Evolutionary conservation across 2,888 invertebrate species (phyloP), one percentile per base, ranked within the genome.

Genomic region (Oegoconia quadripuncta): DNA sequence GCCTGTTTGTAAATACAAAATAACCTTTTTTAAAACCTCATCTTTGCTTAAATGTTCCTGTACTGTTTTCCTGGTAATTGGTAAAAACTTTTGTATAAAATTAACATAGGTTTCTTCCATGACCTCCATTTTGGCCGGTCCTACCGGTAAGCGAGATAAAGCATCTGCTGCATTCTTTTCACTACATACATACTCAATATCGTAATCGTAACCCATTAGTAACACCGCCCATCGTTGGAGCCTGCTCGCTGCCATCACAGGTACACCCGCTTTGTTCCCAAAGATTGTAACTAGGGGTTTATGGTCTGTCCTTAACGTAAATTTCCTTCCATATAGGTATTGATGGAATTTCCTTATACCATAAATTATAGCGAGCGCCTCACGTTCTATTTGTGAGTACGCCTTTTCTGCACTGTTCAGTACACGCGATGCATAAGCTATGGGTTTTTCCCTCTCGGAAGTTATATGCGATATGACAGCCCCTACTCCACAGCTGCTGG

Each of bases 271-370:
- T 26, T 52, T 48, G 15, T 31, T 12, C 0, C 48, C 50, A 35
- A 52, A 50, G 30, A 52, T 48, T 2, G 36, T 14, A 1, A 40
- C 37, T 7, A 49, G 25, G 4, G 44, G 49, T 23, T 44, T 47
- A 25, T 44, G 44, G 18, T 45, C 46, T 0, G 43, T 50, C 11
- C 39, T 28, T 1, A 49, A 12, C 15, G 31, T 31, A 14, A 50
- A 44, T 8, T 39, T 35, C 3, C 46, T 9, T 8, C 39, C 39
- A 29, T 34, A 39, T 4, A 46, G 18, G 29, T 46, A 46, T 16
- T 47, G 44, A 28, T 47, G 44, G 16, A 39, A 42, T 29, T 44
- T 44, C 6, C 23, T 28, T 1, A 49, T 25, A 1, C 46, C 42
- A 29, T 15, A 44, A 9, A 46, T 28, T 8, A 48, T 48, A 2